These are phyloP conservation scores for Itoplectis maculator DNA, from an alignment of 2,888 invertebrate species.

Conservation along the genomic window DNA sequence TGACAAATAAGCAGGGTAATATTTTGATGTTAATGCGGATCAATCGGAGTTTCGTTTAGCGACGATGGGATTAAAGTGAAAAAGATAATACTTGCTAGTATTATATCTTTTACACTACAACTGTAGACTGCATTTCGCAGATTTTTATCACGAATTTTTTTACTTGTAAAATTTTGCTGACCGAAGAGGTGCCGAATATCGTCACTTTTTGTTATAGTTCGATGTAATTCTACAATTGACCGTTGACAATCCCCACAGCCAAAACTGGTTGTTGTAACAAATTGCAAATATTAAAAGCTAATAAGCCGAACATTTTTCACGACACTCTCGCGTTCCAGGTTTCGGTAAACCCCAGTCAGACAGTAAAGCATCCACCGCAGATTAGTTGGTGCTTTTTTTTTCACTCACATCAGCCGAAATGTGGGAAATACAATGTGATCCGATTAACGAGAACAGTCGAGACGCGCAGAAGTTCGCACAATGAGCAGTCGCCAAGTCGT, in stretches of 20 bases:
- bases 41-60: neutral
- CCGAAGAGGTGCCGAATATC: neutral
- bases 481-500: conserved; percentile 25
- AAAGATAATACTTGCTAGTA: too few species aligned
- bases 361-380: too few species aligned
- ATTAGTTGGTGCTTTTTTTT: neutral
- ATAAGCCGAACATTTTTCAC: neutral
- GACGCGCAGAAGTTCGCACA: conserved; percentile 2
- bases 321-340: neutral
- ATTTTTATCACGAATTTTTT: too few species aligned
- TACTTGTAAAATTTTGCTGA: neutral
- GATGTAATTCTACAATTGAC: too few species aligned
- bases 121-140: too few species aligned
- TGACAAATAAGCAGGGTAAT: neutral
- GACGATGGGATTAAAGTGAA: neutral
- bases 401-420: neutral
- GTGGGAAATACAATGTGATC: conserved; percentile 21
- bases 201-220: too few species aligned
- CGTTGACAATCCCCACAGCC: conserved; percentile 4
- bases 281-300: neutral
- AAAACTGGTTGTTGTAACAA: conserved; percentile 20
- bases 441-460: conserved; percentile 41
- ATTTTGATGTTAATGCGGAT: neutral
- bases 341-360: neutral
- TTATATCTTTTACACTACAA: neutral